phyloP scores from a whole-genome alignment of 2,113 vertebrate species.

The Stegostoma tigrinum region DNA sequence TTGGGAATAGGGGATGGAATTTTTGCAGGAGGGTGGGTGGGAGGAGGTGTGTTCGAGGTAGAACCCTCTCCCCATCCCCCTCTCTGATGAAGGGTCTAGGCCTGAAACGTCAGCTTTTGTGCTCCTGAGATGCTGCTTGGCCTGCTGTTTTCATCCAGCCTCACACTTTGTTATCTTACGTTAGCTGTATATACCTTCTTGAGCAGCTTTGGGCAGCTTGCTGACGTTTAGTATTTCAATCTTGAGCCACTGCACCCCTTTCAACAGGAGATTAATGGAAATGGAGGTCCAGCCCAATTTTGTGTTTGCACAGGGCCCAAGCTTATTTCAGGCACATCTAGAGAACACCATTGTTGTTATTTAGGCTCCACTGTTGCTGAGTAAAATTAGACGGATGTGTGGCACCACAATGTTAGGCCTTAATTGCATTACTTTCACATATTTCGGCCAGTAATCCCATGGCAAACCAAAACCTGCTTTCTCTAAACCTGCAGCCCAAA shows the following conservation, averaged over 20 bases:
- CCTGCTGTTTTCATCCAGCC: too few relatives aligned
- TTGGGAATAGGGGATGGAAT: too few relatives aligned
- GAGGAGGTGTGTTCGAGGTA: too few relatives aligned
- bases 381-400: neutral
- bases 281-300: neutral
- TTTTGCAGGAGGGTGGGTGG: too few relatives aligned
- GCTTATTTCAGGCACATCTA: neutral
- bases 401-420: too few relatives aligned
- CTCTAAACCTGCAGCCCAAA: neutral
- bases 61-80: too few relatives aligned
- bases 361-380: neutral
- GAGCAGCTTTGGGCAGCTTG: neutral
- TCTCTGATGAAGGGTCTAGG: too few relatives aligned
- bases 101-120: too few relatives aligned
- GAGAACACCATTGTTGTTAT: neutral
- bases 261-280: neutral
- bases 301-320: neutral
- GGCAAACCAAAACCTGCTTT: neutral
- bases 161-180: too few relatives aligned
- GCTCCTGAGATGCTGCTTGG: too few relatives aligned
- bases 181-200: neutral
- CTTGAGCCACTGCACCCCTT: neutral
- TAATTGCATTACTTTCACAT: neutral
- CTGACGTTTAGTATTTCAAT: neutral
- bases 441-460: neutral